phyloP scores from a whole-genome alignment of 37 sponge, comb jelly and placozoan species.

The Oscarella lobularis region DNA sequence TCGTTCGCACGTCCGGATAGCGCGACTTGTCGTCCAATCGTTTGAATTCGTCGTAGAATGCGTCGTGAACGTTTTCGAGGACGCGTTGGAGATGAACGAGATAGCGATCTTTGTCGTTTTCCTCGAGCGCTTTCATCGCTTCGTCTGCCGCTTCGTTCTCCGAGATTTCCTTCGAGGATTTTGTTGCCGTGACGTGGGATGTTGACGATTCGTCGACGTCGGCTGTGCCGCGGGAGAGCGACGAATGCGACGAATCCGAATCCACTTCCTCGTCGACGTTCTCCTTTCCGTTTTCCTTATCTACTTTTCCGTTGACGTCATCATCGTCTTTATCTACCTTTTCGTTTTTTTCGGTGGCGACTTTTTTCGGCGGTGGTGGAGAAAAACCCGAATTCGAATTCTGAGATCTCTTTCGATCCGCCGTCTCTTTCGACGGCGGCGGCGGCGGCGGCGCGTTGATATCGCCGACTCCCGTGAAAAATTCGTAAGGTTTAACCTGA shows the following conservation, averaged over 20 bases:
- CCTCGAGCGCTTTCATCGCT: conserved; percentile 13
- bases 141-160: background rate
- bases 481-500: conserved; percentile 88
- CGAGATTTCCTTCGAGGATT: background rate
- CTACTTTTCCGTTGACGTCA: background rate
- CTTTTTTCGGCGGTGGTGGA: background rate
- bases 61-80: conserved; percentile 47
- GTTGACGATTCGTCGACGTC: background rate
- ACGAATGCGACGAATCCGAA: background rate
- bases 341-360: background rate
- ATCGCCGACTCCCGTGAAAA: conserved; percentile 74
- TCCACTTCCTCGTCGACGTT: too few species aligned
- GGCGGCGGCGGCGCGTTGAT: conserved; percentile 55
- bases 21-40: background rate
- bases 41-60: conserved; percentile 43
- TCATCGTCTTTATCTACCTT: background rate
- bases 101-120: conserved; percentile 63
- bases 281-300: too few species aligned
- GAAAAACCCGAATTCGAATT: background rate
- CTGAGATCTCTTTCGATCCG: background rate
- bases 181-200: background rate
- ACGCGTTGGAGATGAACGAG: conserved; percentile 39
- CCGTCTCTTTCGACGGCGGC: background rate
- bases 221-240: background rate
- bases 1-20: conserved; percentile 72